Evolutionary conservation across 2,113 vertebrate species (phyloP), one percentile per base, ranked within the genome.

Genomic region (Zosterops japonicus): DNA sequence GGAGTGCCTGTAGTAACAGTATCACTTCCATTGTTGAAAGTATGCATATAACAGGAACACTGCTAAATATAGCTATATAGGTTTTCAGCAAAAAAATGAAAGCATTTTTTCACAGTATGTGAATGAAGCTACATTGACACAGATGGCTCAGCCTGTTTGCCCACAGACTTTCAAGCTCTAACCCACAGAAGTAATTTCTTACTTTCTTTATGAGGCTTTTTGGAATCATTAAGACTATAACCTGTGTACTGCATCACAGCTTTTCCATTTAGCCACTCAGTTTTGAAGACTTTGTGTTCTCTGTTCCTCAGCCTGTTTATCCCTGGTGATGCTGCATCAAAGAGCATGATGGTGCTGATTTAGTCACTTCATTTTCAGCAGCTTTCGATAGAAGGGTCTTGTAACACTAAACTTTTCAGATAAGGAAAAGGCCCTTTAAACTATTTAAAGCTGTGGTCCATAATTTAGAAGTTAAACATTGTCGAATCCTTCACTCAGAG

Each of bases 311-410:
- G 64, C 16, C 41, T 4, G 7, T 84, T 89, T 87, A 86, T 86
- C 53, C 50, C 75, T 36, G 57, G 47, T 68, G 50, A 71, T 57
- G 53, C 57, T 63, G 57, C 85, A 86, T 91, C 56, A 87, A 95
- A 95, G 77, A 81, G 18, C 35, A 57, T 28, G 31, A 75, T 55
- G 36, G n/a, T 88, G 78, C 44, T 95, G 82, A 92, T 74, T 91
- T 90, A 87, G 85, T 36, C 69, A 87, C 80, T 69, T 89, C 85
- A 35, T 90, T 96, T 95, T 92, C 79, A 87, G 72, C 63, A 90
- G 55, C 41, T 91, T 90, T 89, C 91, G 74, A 14, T 10, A 8
- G 50, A 85, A 91, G 22, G 7, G 82, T 60, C 69, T 85, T 82
- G 23, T 60, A 94, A 88, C 44, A 35, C 64, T 92, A 90, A 94